Evolutionary conservation across 2,888 invertebrate genomes (phyloP), one percentile per base, ranked within the genome.

Genomic region (Cheilosia vulpina): DNA sequence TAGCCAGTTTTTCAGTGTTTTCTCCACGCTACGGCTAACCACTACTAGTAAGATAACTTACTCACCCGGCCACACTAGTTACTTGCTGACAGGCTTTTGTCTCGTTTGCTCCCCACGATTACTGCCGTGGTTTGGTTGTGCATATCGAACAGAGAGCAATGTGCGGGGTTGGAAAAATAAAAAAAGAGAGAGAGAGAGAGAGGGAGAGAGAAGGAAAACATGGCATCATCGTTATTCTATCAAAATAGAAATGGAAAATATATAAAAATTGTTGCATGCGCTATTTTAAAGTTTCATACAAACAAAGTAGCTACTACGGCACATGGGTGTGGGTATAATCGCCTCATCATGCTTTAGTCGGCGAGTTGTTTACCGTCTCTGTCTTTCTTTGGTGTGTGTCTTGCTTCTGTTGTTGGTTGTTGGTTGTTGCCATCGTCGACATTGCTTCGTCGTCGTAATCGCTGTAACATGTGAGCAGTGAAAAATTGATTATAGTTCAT

Each of bases 251-350:
- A 84, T 84, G 80, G 69, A 76, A 84, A 71, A 80, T 76, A 75
- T 84, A 76, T 79, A 76, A 77, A 84, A 85, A 85, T 85, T 85
- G 85, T 85, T 85, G 85, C 85, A 85, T 85, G 85, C 62, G 76
- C 81, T 85, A 81, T 85, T 85, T 81, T 62, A 76, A 77, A 84
- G 71, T 71, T 84, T 79, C 43, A 83, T 73, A 60, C 65, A 73
- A 58, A 34, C 63, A 55, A 68, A 63, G 52, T 38, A 47, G 47
- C n/a, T 0, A 38, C 31, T 19, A 21, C 63, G 24, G 17, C 19
- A 31, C 19, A 13, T 31, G 69, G 45, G 45, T 34, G 47, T 50
- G 62, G 19, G 62, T 52, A 34, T 62, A 41, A 52, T 66, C n/a
- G 52, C 76, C 63, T 58, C 69, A 65, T 69, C 69, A 65, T 81